Conservation (phyloP, 2,797 vertebrate genomes). For the Melanotaenia pygmaea region DNA sequence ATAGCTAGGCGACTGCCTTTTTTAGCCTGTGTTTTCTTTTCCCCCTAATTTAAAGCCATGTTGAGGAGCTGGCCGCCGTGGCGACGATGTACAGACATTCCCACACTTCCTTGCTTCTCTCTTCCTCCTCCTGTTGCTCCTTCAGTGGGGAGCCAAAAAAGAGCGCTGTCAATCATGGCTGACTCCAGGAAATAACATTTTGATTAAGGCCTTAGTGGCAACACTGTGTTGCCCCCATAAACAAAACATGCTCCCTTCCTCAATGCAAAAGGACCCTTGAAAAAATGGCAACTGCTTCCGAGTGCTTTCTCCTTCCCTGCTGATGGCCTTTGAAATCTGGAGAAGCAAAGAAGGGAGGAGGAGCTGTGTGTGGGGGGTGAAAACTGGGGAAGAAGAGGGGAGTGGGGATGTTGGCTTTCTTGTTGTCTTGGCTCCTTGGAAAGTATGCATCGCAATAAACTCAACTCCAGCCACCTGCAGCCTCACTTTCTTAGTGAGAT, state of each 20-base stretch:
- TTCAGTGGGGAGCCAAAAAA: constrained; percentile 54
- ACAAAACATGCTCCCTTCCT: constrained; percentile 60
- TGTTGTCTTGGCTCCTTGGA: constrained; percentile 74
- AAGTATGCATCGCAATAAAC: constrained; percentile 76
- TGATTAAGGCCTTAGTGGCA: constrained; percentile 75
- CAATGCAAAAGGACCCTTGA: constrained; percentile 46
- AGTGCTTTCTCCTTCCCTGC: constrained; percentile 63
- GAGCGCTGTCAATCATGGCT: constrained; percentile 55
- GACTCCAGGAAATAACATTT: constrained; percentile 63
- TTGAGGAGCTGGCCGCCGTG: constrained; percentile 71
- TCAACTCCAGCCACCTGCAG: constrained; percentile 75
- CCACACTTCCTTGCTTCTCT: constrained; percentile 70
- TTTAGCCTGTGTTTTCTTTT: constrained; percentile 80
- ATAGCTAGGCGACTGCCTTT: constrained; percentile 67
- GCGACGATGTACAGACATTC: constrained; percentile 74
- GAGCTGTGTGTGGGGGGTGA: not conserved
- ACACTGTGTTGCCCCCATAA: constrained; percentile 67
- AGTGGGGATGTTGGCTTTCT: constrained; percentile 15
- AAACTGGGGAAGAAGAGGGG: not conserved
- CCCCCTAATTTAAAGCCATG: constrained; percentile 81
- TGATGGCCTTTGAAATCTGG: constrained; percentile 65
- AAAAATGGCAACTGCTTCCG: constrained; percentile 68
- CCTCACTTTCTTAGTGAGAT: constrained; percentile 64
- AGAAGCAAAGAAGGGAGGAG: constrained; percentile 31
- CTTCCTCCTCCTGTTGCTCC: constrained; percentile 66